Evolutionary conservation across 2,797 vertebrate species (phyloP).

Genomic region (Lepus oiostolus): DNA sequence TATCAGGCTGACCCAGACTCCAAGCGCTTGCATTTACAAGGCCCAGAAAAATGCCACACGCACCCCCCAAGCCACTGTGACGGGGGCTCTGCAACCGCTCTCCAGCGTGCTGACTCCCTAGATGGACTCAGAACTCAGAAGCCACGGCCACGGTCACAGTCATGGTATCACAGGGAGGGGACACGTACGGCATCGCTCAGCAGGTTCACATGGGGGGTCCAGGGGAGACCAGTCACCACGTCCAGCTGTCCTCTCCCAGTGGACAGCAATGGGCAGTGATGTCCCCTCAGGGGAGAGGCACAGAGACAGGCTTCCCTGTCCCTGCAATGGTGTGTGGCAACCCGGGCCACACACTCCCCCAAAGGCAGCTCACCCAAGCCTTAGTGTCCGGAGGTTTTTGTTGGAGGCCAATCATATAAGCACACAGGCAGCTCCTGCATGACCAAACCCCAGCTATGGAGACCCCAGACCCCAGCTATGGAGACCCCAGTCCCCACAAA

Average conservation of each 20-base stretch:
- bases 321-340: not conserved
- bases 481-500: not conserved
- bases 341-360: rapidly evolving
- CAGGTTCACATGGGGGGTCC: not conserved
- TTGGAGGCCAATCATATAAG: not conserved
- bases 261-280: no score
- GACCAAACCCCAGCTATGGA: not conserved
- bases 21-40: not conserved
- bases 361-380: not conserved
- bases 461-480: not conserved
- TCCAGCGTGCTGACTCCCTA: not conserved
- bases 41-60: not conserved
- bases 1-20: not conserved
- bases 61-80: no score
- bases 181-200: not conserved
- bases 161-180: not conserved
- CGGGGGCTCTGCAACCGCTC: not conserved
- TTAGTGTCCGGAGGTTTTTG: not conserved
- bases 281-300: no score
- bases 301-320: not conserved
- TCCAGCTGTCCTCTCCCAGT: not conserved
- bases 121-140: not conserved
- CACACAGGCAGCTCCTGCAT: not conserved
- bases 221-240: not conserved
- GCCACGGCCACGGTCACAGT: not conserved